phyloP scores from a whole-genome alignment of 2,797 vertebrate genomes.

The Columba guinea region DNA sequence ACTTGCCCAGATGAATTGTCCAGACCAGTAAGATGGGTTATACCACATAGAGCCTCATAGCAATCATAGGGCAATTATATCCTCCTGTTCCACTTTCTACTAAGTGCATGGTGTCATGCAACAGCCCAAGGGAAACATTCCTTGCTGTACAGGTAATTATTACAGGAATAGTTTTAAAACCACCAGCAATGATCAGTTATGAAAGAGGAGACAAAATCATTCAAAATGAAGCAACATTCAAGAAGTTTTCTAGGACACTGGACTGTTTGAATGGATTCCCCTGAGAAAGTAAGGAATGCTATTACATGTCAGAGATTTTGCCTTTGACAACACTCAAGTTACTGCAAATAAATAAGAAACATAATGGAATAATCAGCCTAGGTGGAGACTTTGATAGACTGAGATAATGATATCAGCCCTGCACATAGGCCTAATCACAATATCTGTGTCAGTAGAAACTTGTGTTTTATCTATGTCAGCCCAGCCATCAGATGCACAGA shows the following conservation, averaged over 20 bases:
- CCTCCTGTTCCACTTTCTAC: background rate
- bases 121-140: background rate
- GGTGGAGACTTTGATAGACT: background rate
- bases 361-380: background rate
- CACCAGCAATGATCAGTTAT: background rate
- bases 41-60: background rate
- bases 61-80: background rate
- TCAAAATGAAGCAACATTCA: background rate
- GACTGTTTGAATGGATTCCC: background rate
- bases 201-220: background rate
- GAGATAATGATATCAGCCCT: background rate
- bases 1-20: background rate
- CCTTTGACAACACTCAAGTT: background rate
- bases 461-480: background rate
- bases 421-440: background rate
- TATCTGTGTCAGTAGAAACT: background rate
- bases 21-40: background rate
- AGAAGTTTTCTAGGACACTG: background rate
- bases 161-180: background rate
- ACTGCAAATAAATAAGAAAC: background rate
- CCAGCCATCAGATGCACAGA: background rate
- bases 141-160: background rate
- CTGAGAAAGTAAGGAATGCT: fast-evolving
- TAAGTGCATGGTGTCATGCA: background rate
- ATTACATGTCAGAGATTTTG: background rate